Base-by-base conservation (phyloP, 2,797 vertebrate species). In the Sebastes trivittatus region DNA sequence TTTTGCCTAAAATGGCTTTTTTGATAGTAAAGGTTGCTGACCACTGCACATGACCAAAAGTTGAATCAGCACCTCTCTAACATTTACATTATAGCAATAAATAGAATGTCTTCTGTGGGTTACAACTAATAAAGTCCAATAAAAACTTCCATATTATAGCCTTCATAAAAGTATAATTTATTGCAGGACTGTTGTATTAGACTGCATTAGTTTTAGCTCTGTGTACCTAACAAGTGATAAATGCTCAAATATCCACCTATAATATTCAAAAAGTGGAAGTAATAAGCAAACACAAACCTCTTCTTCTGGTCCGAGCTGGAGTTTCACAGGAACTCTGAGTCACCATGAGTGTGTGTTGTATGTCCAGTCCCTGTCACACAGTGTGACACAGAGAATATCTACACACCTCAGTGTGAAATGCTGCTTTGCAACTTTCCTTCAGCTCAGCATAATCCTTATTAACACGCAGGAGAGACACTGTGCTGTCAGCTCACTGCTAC, bases 371-470 rank as follows among this genome's bases (percentile, higher is more conserved):
- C 67, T 83, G 59, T 70, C 27, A 70, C 30, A 76, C 81, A 63
- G 34, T n/a, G 38, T 55, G 38, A 16, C 38, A 42, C 46, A 49
- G 63, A 76, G 49, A 34, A 63, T 73, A 60, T 69, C 64, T 11
- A 9, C 65, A 34, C 76, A 87, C 80, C 66, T 74, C 68, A 1
- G 60, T 34, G 87, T 75, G 78, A 94, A 92, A 93, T 90, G 85
- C 89, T 88, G 80, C 79, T 80, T 11, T 81, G 79, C 81, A 88
- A 62, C 56, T 84, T 78, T 80, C 32, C 66, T 74, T 34, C 64
- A 52, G 80, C 85, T 86, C 65, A 89, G 77, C 58, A 67, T 88
- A 90, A 92, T 91, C 87, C 84, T 52, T 60, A 87, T 79, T 86
- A 88, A 75, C 80, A 75, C 1, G 9, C 56, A 63, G 23, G 52